Conservation (phyloP, 2,113 vertebrate genomes). For the Colaptes auratus region DNA sequence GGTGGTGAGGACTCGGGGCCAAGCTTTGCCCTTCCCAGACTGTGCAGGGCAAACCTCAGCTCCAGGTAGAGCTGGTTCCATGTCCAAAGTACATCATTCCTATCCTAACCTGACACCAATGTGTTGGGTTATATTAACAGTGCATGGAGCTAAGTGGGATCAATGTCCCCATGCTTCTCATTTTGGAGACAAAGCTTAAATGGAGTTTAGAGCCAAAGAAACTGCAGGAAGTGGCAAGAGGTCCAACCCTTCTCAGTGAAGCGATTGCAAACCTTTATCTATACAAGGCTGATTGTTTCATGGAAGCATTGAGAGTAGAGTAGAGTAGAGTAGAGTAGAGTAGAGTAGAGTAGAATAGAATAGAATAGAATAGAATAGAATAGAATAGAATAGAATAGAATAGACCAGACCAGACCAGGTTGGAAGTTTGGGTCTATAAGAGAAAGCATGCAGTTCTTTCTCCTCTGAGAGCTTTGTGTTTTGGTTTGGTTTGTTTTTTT, state of each 20-base stretch:
- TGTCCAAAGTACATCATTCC: neutral
- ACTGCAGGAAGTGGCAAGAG: neutral
- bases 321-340: too few species aligned
- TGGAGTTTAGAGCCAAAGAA: neutral
- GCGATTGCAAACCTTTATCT: neutral
- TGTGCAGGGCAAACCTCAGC: neutral
- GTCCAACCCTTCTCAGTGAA: neutral
- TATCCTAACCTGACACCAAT: neutral
- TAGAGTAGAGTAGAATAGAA: too few species aligned
- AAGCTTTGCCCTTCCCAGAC: too few species aligned
- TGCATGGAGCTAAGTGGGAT: neutral
- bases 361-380: too few species aligned
- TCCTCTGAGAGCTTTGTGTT: neutral
- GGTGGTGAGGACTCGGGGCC: too few species aligned
- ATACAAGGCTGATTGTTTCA: neutral
- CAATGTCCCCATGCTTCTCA: neutral
- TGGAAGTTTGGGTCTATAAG: neutral
- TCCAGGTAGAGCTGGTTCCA: neutral
- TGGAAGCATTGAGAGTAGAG: accelerated
- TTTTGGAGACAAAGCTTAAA: neutral
- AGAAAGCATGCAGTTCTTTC: neutral
- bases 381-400: too few species aligned
- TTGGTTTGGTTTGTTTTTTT: neutral
- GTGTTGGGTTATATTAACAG: neutral
- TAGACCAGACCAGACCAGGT: too few species aligned